Base-by-base conservation (phyloP, 2,113 vertebrate species). In the Eidolon helvum region DNA sequence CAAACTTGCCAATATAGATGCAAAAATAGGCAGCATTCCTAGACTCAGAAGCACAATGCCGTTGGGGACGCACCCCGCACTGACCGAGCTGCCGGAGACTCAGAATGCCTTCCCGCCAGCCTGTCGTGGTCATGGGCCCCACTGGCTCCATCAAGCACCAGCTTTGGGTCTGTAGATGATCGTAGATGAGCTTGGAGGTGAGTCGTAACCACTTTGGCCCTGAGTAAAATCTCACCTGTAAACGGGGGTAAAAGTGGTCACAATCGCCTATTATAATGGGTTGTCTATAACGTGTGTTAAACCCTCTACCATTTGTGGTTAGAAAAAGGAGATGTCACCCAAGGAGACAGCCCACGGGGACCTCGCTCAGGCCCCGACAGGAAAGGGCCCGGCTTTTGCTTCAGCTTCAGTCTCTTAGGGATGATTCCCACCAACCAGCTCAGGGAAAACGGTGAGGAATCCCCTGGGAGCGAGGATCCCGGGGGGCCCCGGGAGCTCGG, bases 1-100 rank as follows among this genome's bases (percentile, higher is more conserved):
- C 86, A 96, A 91, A 87, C 59, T 95, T 96, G 50, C 33, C 95
- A 71, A 84, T 45, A 68, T n/a, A 80, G 69, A 87, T 18, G 71
- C 19, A 33, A 59, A 96, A 95, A 79, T n/a, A 84, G 65, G 18
- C 3, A 57, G n/a, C 2, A 4, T 69, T 84, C 75, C 28, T 69
- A 63, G n/a, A 68, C 85, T 11, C 66, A 86, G 88, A 91, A 66
- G 55, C 30, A 35, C 26, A 43, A 40, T 72, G 14, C 43, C 3
- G 7, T 72, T 43, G 11, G 14, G 63, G 71, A 57, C 21, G 48
- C 38, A 77, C 9, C 38, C 5, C 0, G 28, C 26, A 26, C 30
- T 7, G 40, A 38, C 24, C 19, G 35, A 5, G 38, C 9, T 55
- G 19, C 38, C 38, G 10, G 30, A 45, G 35, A 77, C 22, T 2